phyloP scores from a whole-genome alignment of 2,113 vertebrate species.

The Poicephalus gulielmi region DNA sequence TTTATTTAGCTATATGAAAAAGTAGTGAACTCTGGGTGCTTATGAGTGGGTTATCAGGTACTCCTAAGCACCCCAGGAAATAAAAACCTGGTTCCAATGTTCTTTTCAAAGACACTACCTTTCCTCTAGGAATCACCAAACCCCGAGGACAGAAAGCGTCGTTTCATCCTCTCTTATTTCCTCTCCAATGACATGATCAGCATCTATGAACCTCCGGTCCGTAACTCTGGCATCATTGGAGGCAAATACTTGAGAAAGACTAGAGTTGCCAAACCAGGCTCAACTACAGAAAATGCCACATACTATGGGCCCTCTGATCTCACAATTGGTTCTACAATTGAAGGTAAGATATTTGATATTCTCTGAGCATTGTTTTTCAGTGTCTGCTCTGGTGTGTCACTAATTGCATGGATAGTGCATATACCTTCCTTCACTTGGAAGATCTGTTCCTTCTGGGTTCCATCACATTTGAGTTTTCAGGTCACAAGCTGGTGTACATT shows the following conservation, averaged over 20 bases:
- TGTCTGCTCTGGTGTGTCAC: not conserved
- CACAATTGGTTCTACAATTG: slow-evolving; percentile 83
- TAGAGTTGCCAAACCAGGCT: slow-evolving; percentile 82
- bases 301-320: slow-evolving; percentile 90
- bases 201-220: slow-evolving; percentile 84
- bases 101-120: not conserved
- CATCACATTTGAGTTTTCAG: not conserved
- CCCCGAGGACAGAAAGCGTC: slow-evolving; percentile 78
- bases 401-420: not conserved
- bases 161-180: slow-evolving; percentile 88
- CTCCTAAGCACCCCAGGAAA: not conserved
- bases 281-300: slow-evolving; percentile 70
- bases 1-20: not conserved
- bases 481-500: not conserved
- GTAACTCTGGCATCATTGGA: slow-evolving; percentile 87
- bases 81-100: not conserved
- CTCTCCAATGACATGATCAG: slow-evolving; percentile 85
- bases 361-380: not conserved
- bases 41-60: not conserved
- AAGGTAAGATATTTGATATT: slow-evolving; percentile 75
- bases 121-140: slow-evolving; percentile 83
- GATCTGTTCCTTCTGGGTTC: not conserved
- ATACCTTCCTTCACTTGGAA: not conserved
- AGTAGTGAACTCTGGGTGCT: not conserved
- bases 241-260: slow-evolving; percentile 87